Base-by-base conservation (phyloP, 2,113 vertebrate species). In the Salvator merianae region DNA sequence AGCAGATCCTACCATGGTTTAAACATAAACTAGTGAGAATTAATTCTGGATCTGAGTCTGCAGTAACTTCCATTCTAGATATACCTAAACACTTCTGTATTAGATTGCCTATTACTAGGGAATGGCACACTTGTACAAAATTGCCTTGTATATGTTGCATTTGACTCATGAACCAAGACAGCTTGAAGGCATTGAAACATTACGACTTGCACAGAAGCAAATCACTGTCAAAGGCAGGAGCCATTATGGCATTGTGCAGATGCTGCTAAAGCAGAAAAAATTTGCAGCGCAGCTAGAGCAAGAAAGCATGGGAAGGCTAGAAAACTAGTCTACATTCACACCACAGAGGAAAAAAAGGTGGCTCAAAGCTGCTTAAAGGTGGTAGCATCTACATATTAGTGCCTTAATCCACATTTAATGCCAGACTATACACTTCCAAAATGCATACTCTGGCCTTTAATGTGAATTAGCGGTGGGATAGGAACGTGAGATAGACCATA, bases 141-240 rank as follows among this genome's bases (percentile, higher is more conserved):
- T 43, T 80, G 82, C 8, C 77, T 74, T 80, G 53, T 84, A 82
- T 82, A 8, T 3, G 59, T 3, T 0, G 47, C 38, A 47, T 71
- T 74, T 84, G 86, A 77, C 3, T 62, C 71, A 77, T 86, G 85
- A 74, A 5, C 43, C 71, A 22, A 78, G 28, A 30, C n/a, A 59
- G 84, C 84, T 76, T 73, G 6, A 62, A 89, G 59, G 5, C 87
- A 82, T 79, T 53, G 87, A 79, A 53, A 77, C 28, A 65, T 28
- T 65, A 32, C n/a, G 2, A 68, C 55, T 59, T 5, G 55, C 55
- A 59, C 16, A 59, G 55, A 30, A 71, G 80, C 74, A 90, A 86
- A 47, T 74, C 63, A 83, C 12, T 85, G 62, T 7, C 16, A 59
- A 59, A 59, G 43, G 55, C 55, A 20, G 55, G 55, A 59, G 55